These are phyloP conservation scores for Echinarachnius parma DNA, from an alignment of 53 echinoderm and acorn worm genomes.

Conservation along the genomic window DNA sequence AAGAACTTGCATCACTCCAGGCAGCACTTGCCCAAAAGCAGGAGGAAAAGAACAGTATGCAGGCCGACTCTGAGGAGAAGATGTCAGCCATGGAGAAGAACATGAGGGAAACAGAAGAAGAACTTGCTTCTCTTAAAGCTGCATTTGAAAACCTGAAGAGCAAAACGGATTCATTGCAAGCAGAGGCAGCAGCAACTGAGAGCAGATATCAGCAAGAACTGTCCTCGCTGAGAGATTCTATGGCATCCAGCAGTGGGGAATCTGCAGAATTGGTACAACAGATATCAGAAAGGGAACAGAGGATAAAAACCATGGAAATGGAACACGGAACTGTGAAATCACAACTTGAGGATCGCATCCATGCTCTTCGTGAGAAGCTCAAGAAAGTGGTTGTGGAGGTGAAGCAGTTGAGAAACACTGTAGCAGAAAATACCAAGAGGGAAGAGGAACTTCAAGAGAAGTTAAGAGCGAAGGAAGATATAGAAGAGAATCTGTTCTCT, in stretches of 20 bases:
- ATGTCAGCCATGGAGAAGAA: constrained; percentile 43
- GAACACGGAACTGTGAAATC: constrained; percentile 45
- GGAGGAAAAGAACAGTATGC: constrained; percentile 8
- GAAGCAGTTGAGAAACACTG: constrained; percentile 47
- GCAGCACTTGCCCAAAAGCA: constrained; percentile 21
- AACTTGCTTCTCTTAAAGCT: constrained; percentile 30
- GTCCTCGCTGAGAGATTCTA: constrained; percentile 32
- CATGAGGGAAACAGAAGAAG: constrained; percentile 49
- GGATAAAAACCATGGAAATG: constrained; percentile 24
- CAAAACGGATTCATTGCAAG: constrained; percentile 27
- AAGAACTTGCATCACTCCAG: constrained; percentile 34
- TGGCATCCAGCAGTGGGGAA: constrained; percentile 40
- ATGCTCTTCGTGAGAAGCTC: constrained; percentile 49
- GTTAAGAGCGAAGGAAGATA: constrained; percentile 1
- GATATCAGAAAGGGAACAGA: constrained; percentile 52
- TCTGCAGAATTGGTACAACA: constrained; percentile 46
- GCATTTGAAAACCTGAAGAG: constrained; percentile 28
- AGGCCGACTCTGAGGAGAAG: constrained; percentile 33
- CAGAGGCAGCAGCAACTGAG: constrained; percentile 29
- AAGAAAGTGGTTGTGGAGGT: constrained; percentile 62
- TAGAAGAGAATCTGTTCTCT: background rate
- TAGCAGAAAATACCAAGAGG: constrained; percentile 39
- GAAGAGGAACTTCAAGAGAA: no score
- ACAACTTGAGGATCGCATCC: constrained; percentile 51
- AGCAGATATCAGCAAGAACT: constrained; percentile 34